Conservation (phyloP, 2,113 vertebrate species). For the Isichthys henryi region DNA sequence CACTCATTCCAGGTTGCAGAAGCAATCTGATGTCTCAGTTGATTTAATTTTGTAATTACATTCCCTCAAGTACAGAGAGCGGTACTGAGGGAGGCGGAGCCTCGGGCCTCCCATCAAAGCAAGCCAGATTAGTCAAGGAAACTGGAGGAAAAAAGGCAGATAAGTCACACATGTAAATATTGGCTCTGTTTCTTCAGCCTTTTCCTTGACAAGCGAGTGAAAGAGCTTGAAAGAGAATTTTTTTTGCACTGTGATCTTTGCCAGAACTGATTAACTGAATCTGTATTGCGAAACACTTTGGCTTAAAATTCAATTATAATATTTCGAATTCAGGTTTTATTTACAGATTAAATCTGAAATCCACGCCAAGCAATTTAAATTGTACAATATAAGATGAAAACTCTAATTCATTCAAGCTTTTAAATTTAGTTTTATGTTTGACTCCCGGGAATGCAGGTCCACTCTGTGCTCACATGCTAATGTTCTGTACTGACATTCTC, state of each 20-base stretch:
- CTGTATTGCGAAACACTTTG: not conserved
- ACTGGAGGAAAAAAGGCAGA: not conserved
- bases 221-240: not conserved
- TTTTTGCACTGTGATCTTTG: not conserved
- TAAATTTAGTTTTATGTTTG: not conserved
- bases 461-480: not conserved
- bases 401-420: not conserved
- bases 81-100: slow-evolving; percentile 1
- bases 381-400: not conserved
- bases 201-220: not conserved
- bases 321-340: not conserved
- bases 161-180: not conserved
- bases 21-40: not conserved
- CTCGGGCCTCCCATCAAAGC: slow-evolving; percentile 6
- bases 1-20: not conserved
- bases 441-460: not conserved
- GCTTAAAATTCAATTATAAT: not conserved
- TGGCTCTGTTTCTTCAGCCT: not conserved
- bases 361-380: not conserved
- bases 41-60: not conserved
- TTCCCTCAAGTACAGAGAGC: not conserved
- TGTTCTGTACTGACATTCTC: not conserved
- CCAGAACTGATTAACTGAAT: not conserved
- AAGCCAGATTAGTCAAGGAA: not conserved
- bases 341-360: slow-evolving; percentile 5